Conservation (phyloP, 2,113 vertebrate species). For the Forbesichthys papilliferus region DNA sequence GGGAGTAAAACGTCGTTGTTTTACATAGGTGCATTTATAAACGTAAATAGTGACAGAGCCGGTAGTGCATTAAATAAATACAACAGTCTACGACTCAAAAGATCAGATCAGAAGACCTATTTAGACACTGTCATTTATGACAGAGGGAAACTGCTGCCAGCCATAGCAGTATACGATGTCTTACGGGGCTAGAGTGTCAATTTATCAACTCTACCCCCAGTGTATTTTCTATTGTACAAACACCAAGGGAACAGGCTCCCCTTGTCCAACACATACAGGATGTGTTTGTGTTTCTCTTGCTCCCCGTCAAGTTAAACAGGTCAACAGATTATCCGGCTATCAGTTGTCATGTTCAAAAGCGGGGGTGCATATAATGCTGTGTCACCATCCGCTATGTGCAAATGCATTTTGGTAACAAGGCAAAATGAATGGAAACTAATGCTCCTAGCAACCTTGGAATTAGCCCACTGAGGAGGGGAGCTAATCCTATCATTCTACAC, state of each 20-base stretch:
- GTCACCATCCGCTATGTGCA: slow-evolving; percentile 36
- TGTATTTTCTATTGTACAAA: slow-evolving; percentile 24
- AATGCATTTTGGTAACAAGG: slow-evolving; percentile 56
- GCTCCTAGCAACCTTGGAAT: slow-evolving; percentile 64
- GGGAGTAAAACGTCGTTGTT: slow-evolving; percentile 58
- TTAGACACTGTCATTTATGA: background rate
- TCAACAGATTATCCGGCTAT: slow-evolving; percentile 45
- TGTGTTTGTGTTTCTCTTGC: slow-evolving; percentile 35
- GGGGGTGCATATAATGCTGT: slow-evolving; percentile 30
- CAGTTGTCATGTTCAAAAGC: slow-evolving; percentile 43
- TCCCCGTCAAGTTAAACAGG: slow-evolving; percentile 40
- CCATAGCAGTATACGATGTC: slow-evolving; percentile 11
- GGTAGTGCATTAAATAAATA: slow-evolving; percentile 43
- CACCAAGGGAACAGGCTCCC: slow-evolving; percentile 23
- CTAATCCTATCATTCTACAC: slow-evolving; percentile 75
- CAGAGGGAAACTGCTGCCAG: slow-evolving; percentile 24
- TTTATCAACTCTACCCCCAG: slow-evolving; percentile 5
- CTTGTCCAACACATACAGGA: slow-evolving; percentile 29
- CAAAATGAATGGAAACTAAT: slow-evolving; percentile 60
- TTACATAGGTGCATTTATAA: slow-evolving; percentile 59
- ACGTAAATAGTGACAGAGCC: slow-evolving; percentile 64
- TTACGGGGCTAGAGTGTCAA: slow-evolving; percentile 26
- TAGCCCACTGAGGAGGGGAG: slow-evolving; percentile 62
- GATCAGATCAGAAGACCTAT: slow-evolving; percentile 41
- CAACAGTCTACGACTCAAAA: slow-evolving; percentile 48